Evolutionary conservation across 2,113 vertebrate genomes (phyloP), one percentile per base, ranked within the genome.

Genomic region (Eclectus roratus): DNA sequence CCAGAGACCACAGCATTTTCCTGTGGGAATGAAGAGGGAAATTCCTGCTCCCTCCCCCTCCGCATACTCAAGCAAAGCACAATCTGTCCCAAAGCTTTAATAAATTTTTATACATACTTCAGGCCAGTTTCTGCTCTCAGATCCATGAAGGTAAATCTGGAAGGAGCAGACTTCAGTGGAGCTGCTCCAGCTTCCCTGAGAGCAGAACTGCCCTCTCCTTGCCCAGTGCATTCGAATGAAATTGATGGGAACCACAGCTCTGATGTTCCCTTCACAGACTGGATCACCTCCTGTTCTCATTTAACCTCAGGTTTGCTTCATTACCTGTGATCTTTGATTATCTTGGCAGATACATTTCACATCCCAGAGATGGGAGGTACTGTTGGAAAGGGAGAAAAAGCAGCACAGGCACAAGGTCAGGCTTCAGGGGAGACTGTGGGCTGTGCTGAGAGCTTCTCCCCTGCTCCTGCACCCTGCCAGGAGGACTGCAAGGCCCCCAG

Each of bases 1-100:
- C 43, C 88, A 82, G 76, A 93, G 53, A 73, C 84, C 85, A 18
- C 6, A 85, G 80, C 28, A n/a, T 47, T 91, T 89, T 82, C 43
- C 91, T 88, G 80, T 69, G 91, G 49, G 88, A 95, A 85, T 80
- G 74, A 93, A 88, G 41, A 91, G n/a, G 63, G 58, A 93, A 88
- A 89, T 91, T 91, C 52, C 52, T 82, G 18, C 58, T 93, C 66
- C 41, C 18, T 90, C 65, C 39, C 85, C 27, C 69, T 16, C 5
- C 31, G 41, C 44, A 77, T 41, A 47, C 53, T 88, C 88, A 70
- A 65, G 79, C 28, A 76, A 90, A 91, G 37, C 44, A 80, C 41
- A 43, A 41, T 61, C 74, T 91, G 37, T 94, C 79, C 64, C 92
- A 96, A 82, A 97, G 63, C 53, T 70, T 93, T 77, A 56, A 88